A percentile compares a stretch with the other conserved stretches of the same genome.
Evolutionary conservation across 2,888 invertebrate genomes (phyloP).

Genomic region (Holacanthella duospinosa): DNA sequence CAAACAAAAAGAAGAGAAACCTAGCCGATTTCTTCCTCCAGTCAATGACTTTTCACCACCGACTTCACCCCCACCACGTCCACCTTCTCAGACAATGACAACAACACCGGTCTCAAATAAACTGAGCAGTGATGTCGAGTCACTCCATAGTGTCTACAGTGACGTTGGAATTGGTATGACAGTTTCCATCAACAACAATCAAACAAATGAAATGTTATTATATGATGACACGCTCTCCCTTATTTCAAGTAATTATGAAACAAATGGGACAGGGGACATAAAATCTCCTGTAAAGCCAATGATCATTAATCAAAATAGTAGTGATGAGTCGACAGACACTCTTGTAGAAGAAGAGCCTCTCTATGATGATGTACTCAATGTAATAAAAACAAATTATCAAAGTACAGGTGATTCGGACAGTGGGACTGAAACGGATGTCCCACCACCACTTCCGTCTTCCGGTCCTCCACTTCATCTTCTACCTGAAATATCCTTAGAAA

Average conservation of each 20-base stretch:
- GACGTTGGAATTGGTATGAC: background rate
- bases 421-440: slow-evolving; percentile 27
- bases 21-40: too few species aligned
- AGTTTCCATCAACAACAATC: background rate
- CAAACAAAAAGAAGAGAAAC: too few species aligned
- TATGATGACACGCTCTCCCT: slow-evolving; percentile 36
- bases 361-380: slow-evolving; percentile 35
- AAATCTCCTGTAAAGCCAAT: slow-evolving; percentile 3
- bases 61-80: slow-evolving; percentile 8
- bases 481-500: slow-evolving; percentile 27
- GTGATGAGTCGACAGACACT: slow-evolving; percentile 8
- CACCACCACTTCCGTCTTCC: slow-evolving; percentile 34
- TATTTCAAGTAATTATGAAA: slow-evolving; percentile 20
- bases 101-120: background rate
- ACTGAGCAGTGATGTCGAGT: background rate
- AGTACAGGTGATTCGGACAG: slow-evolving; percentile 21
- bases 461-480: slow-evolving; percentile 32
- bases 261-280: background rate
- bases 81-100: background rate
- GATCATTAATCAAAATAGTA: background rate
- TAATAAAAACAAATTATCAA: slow-evolving; percentile 10
- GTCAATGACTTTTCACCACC: slow-evolving; percentile 1
- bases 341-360: slow-evolving; percentile 25
- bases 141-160: slow-evolving; percentile 3
- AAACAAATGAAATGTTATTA: too few species aligned